Base-by-base conservation (phyloP, 2,797 vertebrate genomes). In the Manis crassicaudata region DNA sequence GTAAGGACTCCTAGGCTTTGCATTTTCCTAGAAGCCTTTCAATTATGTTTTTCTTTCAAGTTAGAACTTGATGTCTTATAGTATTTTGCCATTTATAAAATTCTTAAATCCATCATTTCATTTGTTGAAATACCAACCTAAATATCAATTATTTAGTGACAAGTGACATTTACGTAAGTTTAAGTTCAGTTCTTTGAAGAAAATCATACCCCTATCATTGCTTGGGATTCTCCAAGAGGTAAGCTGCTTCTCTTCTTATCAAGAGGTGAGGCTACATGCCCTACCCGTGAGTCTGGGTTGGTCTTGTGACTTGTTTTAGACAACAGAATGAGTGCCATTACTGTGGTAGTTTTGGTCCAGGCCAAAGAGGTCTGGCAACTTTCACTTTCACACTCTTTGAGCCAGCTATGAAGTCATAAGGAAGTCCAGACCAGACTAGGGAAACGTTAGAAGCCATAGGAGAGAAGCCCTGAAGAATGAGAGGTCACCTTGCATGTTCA, bases 131-230 rank as follows among this genome's bases (percentile, higher is more conserved):
- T 76, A 86, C 79, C 37, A 70, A 65, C 13, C 40, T 29, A 56
- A 73, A 72, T 85, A 70, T 58, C 80, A 83, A 88, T 60, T 92
- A 37, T 25, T 86, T 77, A 67, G 14, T 81, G 8, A 77, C n/a
- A 52, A 43, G 32, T n/a, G 88, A 23, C 6, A 92, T 67, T 87
- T 92, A 25, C 16, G 11, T 70, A 68, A n/a, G 84, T 50, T 93
- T 93, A 84, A 92, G 23, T n/a, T 86, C 32, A 5, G 20, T 67
- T 95, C 75, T 95, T 79, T 96, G 29, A 73, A 81, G 67, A 83
- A 84, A 90, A 84, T 60, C 14, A 88, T 21, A 50, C 75, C 50
- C 21, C 32, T 50, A n/a, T 73, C 37, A 60, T 54, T 50, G 29
- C 12, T 81, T 76, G 12, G 58, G 46, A 32, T 80, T 88, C 35